phyloP scores from a whole-genome alignment of 2,888 invertebrate species.

The Euplexia lucipara region DNA sequence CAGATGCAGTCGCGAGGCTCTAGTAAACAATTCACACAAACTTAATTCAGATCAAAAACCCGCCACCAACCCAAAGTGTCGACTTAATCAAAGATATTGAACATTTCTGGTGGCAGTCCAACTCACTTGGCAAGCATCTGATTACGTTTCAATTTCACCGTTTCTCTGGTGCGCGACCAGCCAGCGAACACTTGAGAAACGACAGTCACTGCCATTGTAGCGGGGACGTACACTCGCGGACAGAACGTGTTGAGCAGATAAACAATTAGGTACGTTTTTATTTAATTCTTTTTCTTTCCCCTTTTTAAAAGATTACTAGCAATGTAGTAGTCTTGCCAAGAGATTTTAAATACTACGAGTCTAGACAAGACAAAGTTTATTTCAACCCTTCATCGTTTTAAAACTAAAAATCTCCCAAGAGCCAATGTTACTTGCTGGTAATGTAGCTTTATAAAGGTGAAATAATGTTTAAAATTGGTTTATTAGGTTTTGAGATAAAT shows the following conservation, averaged over 20 bases:
- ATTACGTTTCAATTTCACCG: slow-evolving; percentile 61
- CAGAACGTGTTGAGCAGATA: not conserved
- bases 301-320: no score
- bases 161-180: slow-evolving; percentile 9
- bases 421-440: no score
- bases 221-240: slow-evolving; percentile 27
- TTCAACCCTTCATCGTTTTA: no score
- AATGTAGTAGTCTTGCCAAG: no score
- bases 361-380: no score
- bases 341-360: no score
- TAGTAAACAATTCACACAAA: slow-evolving; percentile 10
- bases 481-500: no score
- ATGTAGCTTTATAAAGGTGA: no score
- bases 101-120: slow-evolving; percentile 57
- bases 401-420: no score
- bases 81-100: slow-evolving; percentile 51
- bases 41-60: slow-evolving; percentile 33
- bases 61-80: slow-evolving; percentile 1
- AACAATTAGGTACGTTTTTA: not conserved
- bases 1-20: no score
- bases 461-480: no score
- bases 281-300: not conserved
- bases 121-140: slow-evolving; percentile 55
- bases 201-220: slow-evolving; percentile 19
- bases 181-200: slow-evolving; percentile 27